Conservation (phyloP, 1,140 invertebrate genomes). For the Halesus radiatus region DNA sequence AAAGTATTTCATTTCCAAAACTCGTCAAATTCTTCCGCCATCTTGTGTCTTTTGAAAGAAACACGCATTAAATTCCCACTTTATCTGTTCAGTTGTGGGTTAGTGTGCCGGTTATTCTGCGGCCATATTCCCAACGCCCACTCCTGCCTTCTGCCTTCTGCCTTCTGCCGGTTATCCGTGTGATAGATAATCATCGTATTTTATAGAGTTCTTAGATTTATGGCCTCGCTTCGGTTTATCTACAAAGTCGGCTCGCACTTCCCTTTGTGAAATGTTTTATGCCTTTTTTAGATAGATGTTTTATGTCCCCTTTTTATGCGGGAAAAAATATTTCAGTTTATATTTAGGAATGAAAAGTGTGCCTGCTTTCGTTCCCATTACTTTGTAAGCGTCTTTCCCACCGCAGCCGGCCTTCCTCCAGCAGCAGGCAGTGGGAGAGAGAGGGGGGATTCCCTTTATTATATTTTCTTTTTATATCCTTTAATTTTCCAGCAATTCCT, state of each 20-base stretch:
- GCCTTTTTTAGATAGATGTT: constrained; percentile 27
- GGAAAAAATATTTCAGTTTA: constrained; percentile 22
- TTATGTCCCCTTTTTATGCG: neutral
- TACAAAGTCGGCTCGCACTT: constrained; percentile 5
- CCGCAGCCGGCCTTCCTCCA: too few relatives aligned
- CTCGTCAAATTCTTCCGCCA: constrained; percentile 29
- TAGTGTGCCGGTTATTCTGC: neutral
- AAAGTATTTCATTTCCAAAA: constrained; percentile 3
- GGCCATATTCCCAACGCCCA: too few relatives aligned
- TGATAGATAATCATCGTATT: constrained; percentile 11
- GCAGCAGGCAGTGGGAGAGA: too few relatives aligned
- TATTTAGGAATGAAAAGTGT: constrained; percentile 14
- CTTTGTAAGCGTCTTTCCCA: neutral
- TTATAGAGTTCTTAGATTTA: constrained; percentile 30
- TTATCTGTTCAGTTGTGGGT: neutral
- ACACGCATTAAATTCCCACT: neutral
- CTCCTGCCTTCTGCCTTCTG: too few relatives aligned
- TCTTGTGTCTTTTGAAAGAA: constrained; percentile 7
- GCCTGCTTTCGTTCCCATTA: constrained; percentile 1
- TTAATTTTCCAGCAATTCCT: too few relatives aligned
- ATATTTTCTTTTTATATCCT: too few relatives aligned
- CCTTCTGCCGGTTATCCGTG: too few relatives aligned
- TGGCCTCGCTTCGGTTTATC: constrained; percentile 15
- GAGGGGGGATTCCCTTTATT: too few relatives aligned
- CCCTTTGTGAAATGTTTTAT: constrained; percentile 29